These are phyloP conservation scores for Samia ricini DNA, from an alignment of 1,140 invertebrate genomes.

Conservation along the genomic window DNA sequence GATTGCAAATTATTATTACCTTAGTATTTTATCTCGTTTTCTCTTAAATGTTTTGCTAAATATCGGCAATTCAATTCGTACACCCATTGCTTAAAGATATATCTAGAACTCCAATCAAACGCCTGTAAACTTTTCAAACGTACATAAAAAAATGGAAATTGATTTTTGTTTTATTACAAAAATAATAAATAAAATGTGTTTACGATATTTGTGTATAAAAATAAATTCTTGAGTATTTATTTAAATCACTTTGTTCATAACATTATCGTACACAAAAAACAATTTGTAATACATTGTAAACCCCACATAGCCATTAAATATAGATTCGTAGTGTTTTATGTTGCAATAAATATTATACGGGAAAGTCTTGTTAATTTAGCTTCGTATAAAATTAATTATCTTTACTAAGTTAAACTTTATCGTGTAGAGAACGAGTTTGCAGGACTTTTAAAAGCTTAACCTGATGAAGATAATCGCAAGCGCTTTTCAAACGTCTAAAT, in stretches of 20 bases:
- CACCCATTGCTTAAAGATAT: too few relatives aligned
- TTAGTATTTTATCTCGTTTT: too few relatives aligned
- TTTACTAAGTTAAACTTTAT: background rate
- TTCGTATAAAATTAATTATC: background rate
- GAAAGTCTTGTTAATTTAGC: background rate
- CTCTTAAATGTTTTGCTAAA: too few relatives aligned
- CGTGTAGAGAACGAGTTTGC: background rate
- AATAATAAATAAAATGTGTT: too few relatives aligned
- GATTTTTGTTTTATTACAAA: too few relatives aligned
- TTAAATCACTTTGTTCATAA: background rate
- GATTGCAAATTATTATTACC: too few relatives aligned
- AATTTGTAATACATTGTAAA: background rate
- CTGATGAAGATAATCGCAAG: background rate
- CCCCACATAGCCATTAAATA: conserved; percentile 12
- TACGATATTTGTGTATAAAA: background rate
- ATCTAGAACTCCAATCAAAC: too few relatives aligned
- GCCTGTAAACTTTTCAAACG: too few relatives aligned
- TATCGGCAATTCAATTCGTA: too few relatives aligned
- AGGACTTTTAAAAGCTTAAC: background rate
- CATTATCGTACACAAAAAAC: background rate
- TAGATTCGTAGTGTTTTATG: background rate
- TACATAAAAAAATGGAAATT: too few relatives aligned
- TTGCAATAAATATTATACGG: background rate
- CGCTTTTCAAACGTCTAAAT: background rate
- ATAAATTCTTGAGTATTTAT: background rate